Evolutionary conservation across 2,113 vertebrate species (phyloP).

Genomic region (Sorex fumeus): DNA sequence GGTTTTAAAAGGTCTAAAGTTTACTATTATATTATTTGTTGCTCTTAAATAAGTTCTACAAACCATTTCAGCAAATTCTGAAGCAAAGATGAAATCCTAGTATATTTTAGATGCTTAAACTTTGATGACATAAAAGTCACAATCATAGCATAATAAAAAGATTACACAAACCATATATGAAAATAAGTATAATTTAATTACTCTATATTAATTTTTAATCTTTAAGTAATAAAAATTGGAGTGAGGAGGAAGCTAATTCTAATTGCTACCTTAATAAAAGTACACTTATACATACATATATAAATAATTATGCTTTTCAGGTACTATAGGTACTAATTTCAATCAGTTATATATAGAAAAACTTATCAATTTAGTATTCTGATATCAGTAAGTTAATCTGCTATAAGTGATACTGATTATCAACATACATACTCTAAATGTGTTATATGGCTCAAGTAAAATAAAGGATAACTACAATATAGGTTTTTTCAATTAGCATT

Average conservation of each 20-base stretch:
- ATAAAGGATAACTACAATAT: background rate
- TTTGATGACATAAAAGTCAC: slow-evolving; percentile 20
- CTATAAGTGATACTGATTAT: background rate
- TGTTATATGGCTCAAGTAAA: slow-evolving; percentile 37
- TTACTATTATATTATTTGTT: background rate
- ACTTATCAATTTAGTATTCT: slow-evolving; percentile 28
- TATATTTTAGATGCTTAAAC: background rate
- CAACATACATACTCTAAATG: slow-evolving; percentile 48
- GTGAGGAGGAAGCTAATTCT: slow-evolving; percentile 3
- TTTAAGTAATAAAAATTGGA: slow-evolving; percentile 41
- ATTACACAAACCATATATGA: slow-evolving; percentile 47
- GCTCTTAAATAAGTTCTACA: slow-evolving; percentile 37
- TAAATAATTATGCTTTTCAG: slow-evolving; percentile 45
- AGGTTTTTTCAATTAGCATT: slow-evolving; percentile 36
- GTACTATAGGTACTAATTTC: slow-evolving; percentile 20
- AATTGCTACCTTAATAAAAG: slow-evolving; percentile 9
- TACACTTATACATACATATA: slow-evolving; percentile 27
- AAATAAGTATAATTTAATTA: slow-evolving; percentile 62
- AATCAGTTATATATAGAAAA: slow-evolving; percentile 31
- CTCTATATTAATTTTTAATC: slow-evolving; percentile 48
- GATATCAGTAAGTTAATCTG: slow-evolving; percentile 50
- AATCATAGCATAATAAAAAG: slow-evolving; percentile 51
- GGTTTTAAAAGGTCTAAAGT: slow-evolving; percentile 29
- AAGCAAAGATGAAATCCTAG: background rate
- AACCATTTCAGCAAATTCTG: slow-evolving; percentile 36